Base-by-base conservation (phyloP, 2,888 invertebrate genomes). In the Andrena camellia region DNA sequence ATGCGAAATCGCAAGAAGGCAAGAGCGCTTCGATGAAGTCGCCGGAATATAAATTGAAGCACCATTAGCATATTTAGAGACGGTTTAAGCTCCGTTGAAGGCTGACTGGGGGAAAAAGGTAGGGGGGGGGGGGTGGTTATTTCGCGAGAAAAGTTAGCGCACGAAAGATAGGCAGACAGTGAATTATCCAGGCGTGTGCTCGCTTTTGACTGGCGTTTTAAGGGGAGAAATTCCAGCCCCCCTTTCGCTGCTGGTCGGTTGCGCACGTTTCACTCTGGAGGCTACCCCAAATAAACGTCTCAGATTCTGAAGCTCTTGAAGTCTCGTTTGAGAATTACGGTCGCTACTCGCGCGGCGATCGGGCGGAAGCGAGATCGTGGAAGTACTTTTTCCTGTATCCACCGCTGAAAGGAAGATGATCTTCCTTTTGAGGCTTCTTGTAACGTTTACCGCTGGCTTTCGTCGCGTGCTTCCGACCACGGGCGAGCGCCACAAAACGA, bases 261-360 rank as follows among this genome's bases (percentile, higher is more conserved):
- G 57, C 57, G 68, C 70, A 31, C 67, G 74, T 83, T 84, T 83
- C 63, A 74, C 77, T 71, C 67, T 77, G 54, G 13, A 77, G 74
- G 69, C 74, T 64, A 57, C 20, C 79, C 57, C 57, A 54, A 75
- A 82, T 71, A 64, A 78, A 81, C 71, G 68, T 26, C 68, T 60
- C 63, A 54, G 71, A 78, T 75, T 75, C 60, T 42, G 48, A 26
- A 63, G 63, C 63, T 62, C 42, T 31, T 52, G 60, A 69, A 70
- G 59, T 54, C 62, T 71, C 66, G 57, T 81, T 81, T 77, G 26
- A 26, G 33, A 73, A 70, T 81, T 74, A 73, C 62, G 60, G 54
- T 42, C 17, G 29, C 67, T n/a, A 23, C 60, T 33, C 5, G 33
- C 20, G 57, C 31, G 50, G 23, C 35, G 62, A 66, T 64, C 23